phyloP scores from a whole-genome alignment of 1,140 invertebrate species.

The Aphelinus atriplicis region DNA sequence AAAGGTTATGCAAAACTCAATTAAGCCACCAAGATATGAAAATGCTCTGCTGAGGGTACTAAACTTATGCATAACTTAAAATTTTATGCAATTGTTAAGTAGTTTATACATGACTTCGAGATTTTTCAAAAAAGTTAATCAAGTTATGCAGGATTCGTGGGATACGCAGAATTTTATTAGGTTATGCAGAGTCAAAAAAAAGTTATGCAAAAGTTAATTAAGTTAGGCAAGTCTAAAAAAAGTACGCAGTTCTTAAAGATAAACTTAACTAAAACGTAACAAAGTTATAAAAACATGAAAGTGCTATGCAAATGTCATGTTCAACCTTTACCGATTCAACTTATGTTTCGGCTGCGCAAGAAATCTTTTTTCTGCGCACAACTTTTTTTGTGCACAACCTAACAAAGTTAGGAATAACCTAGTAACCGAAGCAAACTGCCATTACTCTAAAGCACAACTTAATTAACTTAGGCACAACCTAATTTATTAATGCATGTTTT shows the following conservation, averaged over 20 bases:
- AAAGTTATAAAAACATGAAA: constrained; percentile 37
- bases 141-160: constrained; percentile 30
- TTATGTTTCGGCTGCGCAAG: constrained; percentile 1
- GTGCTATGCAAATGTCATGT: constrained; percentile 29
- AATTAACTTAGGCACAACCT: constrained; percentile 36
- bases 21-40: constrained; percentile 22
- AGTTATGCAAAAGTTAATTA: constrained; percentile 30
- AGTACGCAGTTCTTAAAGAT: constrained; percentile 30
- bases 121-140: constrained; percentile 28
- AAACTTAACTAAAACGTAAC: constrained; percentile 36
- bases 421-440: constrained; percentile 28
- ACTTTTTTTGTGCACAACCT: constrained; percentile 24
- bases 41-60: constrained; percentile 21
- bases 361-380: constrained; percentile 11
- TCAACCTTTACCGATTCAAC: constrained; percentile 36
- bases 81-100: constrained; percentile 31
- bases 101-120: constrained; percentile 29
- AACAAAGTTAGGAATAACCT: constrained; percentile 29
- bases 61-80: constrained; percentile 33
- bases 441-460: constrained; percentile 36
- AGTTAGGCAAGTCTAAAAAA: constrained; percentile 35
- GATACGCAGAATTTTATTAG: constrained; percentile 38
- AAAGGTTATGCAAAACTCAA: constrained; percentile 35
- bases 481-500: constrained; percentile 35
- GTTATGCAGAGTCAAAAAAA: constrained; percentile 30